phyloP scores from a whole-genome alignment of 2,888 invertebrate genomes.

The Scaptomyza tumidula region DNA sequence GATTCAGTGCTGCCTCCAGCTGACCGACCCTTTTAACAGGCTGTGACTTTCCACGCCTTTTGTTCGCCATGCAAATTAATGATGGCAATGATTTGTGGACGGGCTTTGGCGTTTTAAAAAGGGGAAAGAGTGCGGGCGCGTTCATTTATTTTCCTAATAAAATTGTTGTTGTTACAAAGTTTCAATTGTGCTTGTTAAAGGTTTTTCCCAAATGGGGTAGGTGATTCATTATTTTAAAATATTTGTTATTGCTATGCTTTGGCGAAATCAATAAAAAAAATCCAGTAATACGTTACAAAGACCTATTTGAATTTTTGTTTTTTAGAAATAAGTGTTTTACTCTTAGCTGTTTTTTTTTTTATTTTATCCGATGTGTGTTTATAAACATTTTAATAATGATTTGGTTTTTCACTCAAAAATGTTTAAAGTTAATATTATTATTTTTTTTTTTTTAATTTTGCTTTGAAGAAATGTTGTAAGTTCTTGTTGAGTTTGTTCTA shows the following conservation, averaged over 20 bases:
- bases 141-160: constrained; percentile 54
- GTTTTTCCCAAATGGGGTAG: neutral
- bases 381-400: too few relatives aligned
- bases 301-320: too few relatives aligned
- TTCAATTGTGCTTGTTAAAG: constrained; percentile 55
- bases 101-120: neutral
- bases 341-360: too few relatives aligned
- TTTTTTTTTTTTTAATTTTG: too few relatives aligned
- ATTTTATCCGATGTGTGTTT: too few relatives aligned
- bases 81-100: constrained; percentile 59
- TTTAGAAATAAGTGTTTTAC: too few relatives aligned
- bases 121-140: neutral
- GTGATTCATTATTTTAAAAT: constrained; percentile 2
- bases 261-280: neutral
- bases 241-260: neutral
- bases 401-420: too few relatives aligned
- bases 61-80: constrained; percentile 72
- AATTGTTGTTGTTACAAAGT: constrained; percentile 51
- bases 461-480: too few relatives aligned
- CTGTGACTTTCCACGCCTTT: constrained; percentile 47
- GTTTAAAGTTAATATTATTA: too few relatives aligned
- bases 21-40: constrained; percentile 46
- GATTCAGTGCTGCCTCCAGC: constrained; percentile 2
- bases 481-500: too few relatives aligned
- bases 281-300: too few relatives aligned